Conservation (phyloP, 2,888 invertebrate species). For the Metallyticus violacea region DNA sequence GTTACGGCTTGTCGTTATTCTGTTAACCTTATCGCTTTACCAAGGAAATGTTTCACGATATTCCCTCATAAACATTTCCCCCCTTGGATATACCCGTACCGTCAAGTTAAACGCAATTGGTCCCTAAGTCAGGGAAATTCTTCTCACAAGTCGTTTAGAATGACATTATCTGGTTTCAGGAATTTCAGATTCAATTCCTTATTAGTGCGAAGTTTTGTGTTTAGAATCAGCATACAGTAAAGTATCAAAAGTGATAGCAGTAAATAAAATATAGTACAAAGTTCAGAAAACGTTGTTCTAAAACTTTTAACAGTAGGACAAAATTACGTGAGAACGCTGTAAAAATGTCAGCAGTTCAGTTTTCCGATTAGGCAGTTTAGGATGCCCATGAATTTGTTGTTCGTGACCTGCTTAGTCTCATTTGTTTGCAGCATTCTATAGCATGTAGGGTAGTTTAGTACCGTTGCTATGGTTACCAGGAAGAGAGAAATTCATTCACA, state of each 20-base stretch:
- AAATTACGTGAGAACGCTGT: background rate
- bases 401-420: background rate
- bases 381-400: background rate
- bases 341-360: background rate
- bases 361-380: background rate
- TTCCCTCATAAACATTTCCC: too few relatives aligned
- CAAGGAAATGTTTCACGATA: too few relatives aligned
- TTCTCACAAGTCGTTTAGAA: background rate
- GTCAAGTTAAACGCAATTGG: background rate
- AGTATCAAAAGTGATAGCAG: background rate
- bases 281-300: background rate
- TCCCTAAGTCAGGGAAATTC: background rate
- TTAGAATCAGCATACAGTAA: background rate
- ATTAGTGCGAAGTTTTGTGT: background rate
- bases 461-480: too few relatives aligned
- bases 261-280: background rate
- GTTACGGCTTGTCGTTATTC: too few relatives aligned
- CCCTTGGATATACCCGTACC: background rate
- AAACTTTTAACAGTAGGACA: background rate
- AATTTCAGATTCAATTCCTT: background rate
- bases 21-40: too few relatives aligned
- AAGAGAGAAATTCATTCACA: too few relatives aligned
- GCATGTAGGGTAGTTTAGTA: too few relatives aligned
- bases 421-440: background rate
- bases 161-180: background rate